Base-by-base conservation (phyloP, 2,113 vertebrate species). In the Cynopterus brachyotis region DNA sequence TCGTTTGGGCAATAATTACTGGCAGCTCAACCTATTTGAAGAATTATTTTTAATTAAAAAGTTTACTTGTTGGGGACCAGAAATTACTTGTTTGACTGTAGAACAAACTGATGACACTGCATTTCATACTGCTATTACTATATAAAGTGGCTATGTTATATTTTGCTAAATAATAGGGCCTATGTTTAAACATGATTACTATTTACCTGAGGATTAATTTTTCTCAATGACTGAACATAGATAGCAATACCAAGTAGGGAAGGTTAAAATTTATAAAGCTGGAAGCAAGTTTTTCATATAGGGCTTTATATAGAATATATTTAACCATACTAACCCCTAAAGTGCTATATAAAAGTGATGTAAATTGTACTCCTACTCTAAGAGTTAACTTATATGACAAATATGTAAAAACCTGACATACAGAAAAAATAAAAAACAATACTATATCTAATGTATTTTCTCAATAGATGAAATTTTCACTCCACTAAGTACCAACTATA, bases 21-120 rank as follows among this genome's bases (percentile, higher is more conserved):
- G 37, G 40, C 19, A 59, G 79, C 17, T 82, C 62, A 35, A 50
- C 59, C n/a, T 76, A 22, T 22, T 1, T 66, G 35, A 76, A 89
- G 2, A 88, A 45, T 55, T 85, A n/a, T 47, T 70, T 91, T 79
- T 55, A 69, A 78, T 80, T 73, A 45, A 67, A 89, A 81, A 40
- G n/a, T 26, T 42, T 70, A 73, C 26, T 45, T 73, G 72, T 30
- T 55, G n/a, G 16, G 12, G 24, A 75, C 42, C 59, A 62, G 66
- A 69, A 78, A 62, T 50, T 24, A 59, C 35, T 79, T 19, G n/a
- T 76, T 24, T 24, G 32, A 35, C 60, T 30, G 28, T 32, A 45
- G 47, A 59, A 47, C 76, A 47, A 32, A 47, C 47, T 60, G 73
- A 40, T 15, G 45, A 59, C 26, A n/a, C 13, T 50, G 32, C 11